Evolutionary conservation across 2,888 invertebrate species (phyloP), one percentile per base, ranked within the genome.

Genomic region (Nezara viridula): DNA sequence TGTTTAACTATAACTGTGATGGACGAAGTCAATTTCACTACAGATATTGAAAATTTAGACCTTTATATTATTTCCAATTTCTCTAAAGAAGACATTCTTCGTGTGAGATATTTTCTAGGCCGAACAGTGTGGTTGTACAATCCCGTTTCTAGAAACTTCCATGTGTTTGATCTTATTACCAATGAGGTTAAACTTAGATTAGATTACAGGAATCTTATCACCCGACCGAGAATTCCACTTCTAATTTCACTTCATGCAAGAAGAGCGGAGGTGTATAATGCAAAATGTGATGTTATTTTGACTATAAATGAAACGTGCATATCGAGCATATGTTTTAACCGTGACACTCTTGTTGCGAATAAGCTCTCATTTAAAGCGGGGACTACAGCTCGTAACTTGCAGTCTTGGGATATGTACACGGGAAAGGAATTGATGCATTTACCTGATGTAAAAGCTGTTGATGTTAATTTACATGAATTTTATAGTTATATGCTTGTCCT

Each of bases 41-140:
- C 49, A 21, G 88, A 88, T 55, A 40, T 50, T 4, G 37, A 85
- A 24, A 55, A 88, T 49, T 81, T 88, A 44, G 88, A 88, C 32
- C 27, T 81, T 0, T 81, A 37, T 85, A 16, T 88, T 49, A 40
- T 85, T 37, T 81, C 81, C 12, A 85, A 85, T 32, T 88, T 88
- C 16, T 88, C 85, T 4, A 88, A 81, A 40, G 88, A 88, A 50
- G 14, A 40, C 6, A 37, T 85, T 37, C 27, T 88, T 24, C 47
- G 77, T 44, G 85, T 40, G 9, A 88, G 50, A 88, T 24, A 50
- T 85, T 85, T 88, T 40, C 55, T 85, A 3, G 88, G 88, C 37
- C 50, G 77, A 21, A 52, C 77, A 52, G 81, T 88, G 27, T 88
- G 88, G 88, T 77, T 88, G n/a, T 88, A 88, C 88, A 85, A 81